Conservation (phyloP, 1,140 invertebrate species). For the Papilio dardanus region DNA sequence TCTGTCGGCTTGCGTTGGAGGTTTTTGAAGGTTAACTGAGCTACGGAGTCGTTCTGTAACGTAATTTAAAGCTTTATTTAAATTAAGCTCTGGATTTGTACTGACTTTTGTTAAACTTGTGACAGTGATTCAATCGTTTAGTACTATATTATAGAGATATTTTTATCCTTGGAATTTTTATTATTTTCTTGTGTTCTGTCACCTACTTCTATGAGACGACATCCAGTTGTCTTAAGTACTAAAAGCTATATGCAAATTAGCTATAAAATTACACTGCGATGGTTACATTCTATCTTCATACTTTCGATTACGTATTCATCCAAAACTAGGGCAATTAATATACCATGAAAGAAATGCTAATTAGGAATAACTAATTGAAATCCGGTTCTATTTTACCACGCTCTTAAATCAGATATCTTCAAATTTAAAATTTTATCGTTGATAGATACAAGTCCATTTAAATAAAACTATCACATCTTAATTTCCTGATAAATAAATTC, state of each 20-base stretch:
- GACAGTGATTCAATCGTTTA: background rate
- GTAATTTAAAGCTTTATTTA: slow-evolving; percentile 17
- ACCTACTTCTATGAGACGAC: background rate
- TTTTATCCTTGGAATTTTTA: background rate
- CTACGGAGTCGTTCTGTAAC: slow-evolving; percentile 13
- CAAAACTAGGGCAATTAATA: background rate
- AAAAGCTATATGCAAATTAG: too few relatives aligned
- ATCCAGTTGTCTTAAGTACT: too few relatives aligned
- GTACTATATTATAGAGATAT: background rate
- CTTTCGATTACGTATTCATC: background rate
- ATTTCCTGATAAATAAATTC: slow-evolving; percentile 4
- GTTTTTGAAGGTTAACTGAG: slow-evolving; percentile 31
- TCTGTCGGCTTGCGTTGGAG: slow-evolving; percentile 17
- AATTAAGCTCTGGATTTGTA: slow-evolving; percentile 4
- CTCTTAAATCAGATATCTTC: background rate
- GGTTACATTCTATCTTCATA: too few relatives aligned
- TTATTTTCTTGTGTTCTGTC: background rate
- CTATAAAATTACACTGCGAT: too few relatives aligned
- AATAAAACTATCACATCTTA: slow-evolving; percentile 26
- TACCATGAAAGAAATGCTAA: background rate
- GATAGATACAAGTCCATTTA: background rate
- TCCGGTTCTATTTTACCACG: slow-evolving; percentile 2
- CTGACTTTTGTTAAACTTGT: background rate
- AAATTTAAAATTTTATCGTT: background rate
- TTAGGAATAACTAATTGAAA: background rate